Evolutionary conservation across 1,140 invertebrate genomes (phyloP).

Genomic region (Drosophila erecta): DNA sequence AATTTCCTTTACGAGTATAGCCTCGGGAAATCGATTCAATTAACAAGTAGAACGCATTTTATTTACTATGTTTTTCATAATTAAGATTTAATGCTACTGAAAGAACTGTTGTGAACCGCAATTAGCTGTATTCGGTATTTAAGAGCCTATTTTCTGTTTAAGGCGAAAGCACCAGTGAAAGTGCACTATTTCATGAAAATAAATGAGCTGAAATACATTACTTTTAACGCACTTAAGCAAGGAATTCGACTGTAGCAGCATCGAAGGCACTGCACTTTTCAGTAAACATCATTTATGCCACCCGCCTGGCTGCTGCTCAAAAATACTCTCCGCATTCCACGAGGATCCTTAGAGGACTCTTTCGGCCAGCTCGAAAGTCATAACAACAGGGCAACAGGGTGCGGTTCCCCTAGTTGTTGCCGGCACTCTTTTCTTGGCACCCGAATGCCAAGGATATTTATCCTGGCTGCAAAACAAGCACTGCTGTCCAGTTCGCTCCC

Average conservation of each 20-base stretch:
- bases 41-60: too few relatives aligned
- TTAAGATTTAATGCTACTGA: too few relatives aligned
- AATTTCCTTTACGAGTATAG: neutral
- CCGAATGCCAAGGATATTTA: slow-evolving; percentile 27
- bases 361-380: slow-evolving; percentile 58
- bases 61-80: too few relatives aligned
- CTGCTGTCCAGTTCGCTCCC: slow-evolving; percentile 34
- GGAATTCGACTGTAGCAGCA: slow-evolving; percentile 9
- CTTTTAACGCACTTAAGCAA: neutral
- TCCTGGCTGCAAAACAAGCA: slow-evolving; percentile 29
- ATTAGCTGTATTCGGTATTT: neutral
- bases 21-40: neutral
- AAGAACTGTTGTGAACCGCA: neutral
- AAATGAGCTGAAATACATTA: neutral
- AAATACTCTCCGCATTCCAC: slow-evolving; percentile 24
- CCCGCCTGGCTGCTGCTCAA: slow-evolving; percentile 57
- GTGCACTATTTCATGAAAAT: neutral
- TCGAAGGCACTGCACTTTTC: slow-evolving; percentile 60
- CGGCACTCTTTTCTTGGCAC: slow-evolving; percentile 20
- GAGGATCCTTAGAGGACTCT: slow-evolving; percentile 19
- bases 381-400: slow-evolving; percentile 60
- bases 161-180: too few relatives aligned
- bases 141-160: too few relatives aligned
- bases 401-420: slow-evolving; percentile 12
- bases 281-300: slow-evolving; percentile 65